Evolutionary conservation across 1,140 invertebrate species (phyloP).

Genomic region (Tenebrio molitor): DNA sequence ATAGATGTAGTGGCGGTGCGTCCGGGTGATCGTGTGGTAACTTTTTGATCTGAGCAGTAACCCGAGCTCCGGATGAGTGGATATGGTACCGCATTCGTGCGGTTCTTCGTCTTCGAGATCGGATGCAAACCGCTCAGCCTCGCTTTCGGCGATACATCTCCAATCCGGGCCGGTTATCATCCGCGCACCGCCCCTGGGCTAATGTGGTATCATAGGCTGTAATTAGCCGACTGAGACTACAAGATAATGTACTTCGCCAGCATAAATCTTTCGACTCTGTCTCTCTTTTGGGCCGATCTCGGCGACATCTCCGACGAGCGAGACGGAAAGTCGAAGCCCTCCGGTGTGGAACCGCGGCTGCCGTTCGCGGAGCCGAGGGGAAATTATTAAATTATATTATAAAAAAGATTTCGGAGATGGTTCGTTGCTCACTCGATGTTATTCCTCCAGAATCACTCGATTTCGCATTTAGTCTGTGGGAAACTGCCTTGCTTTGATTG

Average conservation of each 20-base stretch:
- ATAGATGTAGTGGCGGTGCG: too few relatives aligned
- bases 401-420: slow-evolving; percentile 54
- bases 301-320: slow-evolving; percentile 44
- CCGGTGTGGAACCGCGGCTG: slow-evolving; percentile 52
- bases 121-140: slow-evolving; percentile 58
- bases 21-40: too few relatives aligned
- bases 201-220: slow-evolving; percentile 69
- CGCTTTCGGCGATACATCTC: slow-evolving; percentile 62
- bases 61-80: slow-evolving; percentile 24
- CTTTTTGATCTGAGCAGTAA: background rate
- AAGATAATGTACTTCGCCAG: slow-evolving; percentile 70
- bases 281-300: slow-evolving; percentile 56
- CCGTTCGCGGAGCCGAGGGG: slow-evolving; percentile 53
- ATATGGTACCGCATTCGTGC: slow-evolving; percentile 42
- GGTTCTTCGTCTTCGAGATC: slow-evolving; percentile 52
- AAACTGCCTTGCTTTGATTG: slow-evolving; percentile 1
- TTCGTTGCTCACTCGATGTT: slow-evolving; percentile 43
- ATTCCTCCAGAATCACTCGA: slow-evolving; percentile 5
- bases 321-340: slow-evolving; percentile 49
- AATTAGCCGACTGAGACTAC: slow-evolving; percentile 71
- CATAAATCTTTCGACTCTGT: slow-evolving; percentile 68
- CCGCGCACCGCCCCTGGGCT: slow-evolving; percentile 63
- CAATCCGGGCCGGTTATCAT: slow-evolving; percentile 63
- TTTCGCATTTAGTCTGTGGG: background rate
- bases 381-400: slow-evolving; percentile 61